phyloP scores from a whole-genome alignment of 2,113 vertebrate genomes.

The Lophochroa leadbeateri region DNA sequence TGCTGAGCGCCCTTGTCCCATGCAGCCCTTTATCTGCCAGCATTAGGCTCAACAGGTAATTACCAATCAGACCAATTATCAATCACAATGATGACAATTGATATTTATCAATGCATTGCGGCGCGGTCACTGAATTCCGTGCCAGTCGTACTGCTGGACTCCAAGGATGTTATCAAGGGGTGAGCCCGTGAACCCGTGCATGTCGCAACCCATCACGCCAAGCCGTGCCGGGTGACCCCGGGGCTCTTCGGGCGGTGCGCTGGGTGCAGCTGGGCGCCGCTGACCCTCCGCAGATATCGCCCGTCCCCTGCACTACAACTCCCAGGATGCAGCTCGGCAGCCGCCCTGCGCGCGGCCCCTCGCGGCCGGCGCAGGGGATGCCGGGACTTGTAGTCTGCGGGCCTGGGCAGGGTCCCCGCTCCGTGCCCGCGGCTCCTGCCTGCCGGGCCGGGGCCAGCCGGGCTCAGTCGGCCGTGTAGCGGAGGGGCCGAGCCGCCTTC shows the following conservation, averaged over 20 bases:
- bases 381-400: conserved; percentile 3
- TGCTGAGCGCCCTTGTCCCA: not conserved
- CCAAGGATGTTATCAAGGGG: too few relatives aligned
- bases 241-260: not conserved
- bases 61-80: not conserved
- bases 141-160: too few relatives aligned
- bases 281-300: too few relatives aligned
- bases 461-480: too few relatives aligned
- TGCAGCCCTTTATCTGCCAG: not conserved
- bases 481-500: too few relatives aligned
- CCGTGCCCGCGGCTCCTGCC: not conserved
- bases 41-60: not conserved
- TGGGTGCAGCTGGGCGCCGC: not conserved
- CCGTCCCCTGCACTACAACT: too few relatives aligned
- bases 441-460: not conserved
- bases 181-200: not conserved
- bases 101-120: not conserved
- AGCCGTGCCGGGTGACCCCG: too few relatives aligned
- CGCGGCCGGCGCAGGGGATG: not conserved
- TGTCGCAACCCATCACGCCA: not conserved
- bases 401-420: not conserved
- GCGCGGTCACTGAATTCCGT: accelerated
- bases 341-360: too few relatives aligned
- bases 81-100: too few relatives aligned
- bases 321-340: too few relatives aligned